Percentiles rank a stretch among this genome's conserved stretches.
phyloP scores from a whole-genome alignment of 2,888 invertebrate genomes.

The Shargacucullia verbasci region DNA sequence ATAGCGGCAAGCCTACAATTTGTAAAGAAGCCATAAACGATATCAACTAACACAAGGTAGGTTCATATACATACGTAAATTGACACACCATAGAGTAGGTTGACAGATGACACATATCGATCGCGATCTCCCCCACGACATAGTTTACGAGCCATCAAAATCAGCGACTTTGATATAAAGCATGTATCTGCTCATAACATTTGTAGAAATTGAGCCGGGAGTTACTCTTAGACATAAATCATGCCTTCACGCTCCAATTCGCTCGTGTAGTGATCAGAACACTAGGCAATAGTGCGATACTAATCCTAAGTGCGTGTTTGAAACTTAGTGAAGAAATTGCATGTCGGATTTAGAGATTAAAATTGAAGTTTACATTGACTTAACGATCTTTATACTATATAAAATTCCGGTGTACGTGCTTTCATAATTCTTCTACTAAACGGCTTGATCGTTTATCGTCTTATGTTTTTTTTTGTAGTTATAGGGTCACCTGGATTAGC shows the following conservation, averaged over 20 bases:
- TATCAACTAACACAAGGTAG: background rate
- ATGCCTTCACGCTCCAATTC: conserved; percentile 30
- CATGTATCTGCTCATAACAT: conserved; percentile 24
- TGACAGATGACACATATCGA: conserved; percentile 29
- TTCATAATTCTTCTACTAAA: no score
- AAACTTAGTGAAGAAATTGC: background rate
- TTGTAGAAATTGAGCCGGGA: conserved; percentile 29
- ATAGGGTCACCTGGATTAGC: no score
- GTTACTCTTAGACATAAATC: conserved; percentile 21
- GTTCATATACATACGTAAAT: background rate
- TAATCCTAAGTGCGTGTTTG: background rate
- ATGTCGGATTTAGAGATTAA: conserved; percentile 7
- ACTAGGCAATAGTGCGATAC: conserved; percentile 7
- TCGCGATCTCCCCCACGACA: conserved; percentile 41
- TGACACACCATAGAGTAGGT: background rate
- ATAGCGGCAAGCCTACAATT: background rate
- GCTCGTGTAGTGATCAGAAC: conserved; percentile 13
- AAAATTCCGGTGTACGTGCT: no score
- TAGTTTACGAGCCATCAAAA: conserved; percentile 45
- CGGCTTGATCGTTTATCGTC: no score
- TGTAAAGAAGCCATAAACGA: background rate
- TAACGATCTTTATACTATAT: no score
- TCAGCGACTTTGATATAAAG: conserved; percentile 22
- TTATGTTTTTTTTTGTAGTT: no score
- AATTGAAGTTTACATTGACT: background rate